Evolutionary conservation across 1,140 invertebrate genomes (phyloP), one percentile per base, ranked within the genome.

Genomic region (Sarcophaga peregrina): DNA sequence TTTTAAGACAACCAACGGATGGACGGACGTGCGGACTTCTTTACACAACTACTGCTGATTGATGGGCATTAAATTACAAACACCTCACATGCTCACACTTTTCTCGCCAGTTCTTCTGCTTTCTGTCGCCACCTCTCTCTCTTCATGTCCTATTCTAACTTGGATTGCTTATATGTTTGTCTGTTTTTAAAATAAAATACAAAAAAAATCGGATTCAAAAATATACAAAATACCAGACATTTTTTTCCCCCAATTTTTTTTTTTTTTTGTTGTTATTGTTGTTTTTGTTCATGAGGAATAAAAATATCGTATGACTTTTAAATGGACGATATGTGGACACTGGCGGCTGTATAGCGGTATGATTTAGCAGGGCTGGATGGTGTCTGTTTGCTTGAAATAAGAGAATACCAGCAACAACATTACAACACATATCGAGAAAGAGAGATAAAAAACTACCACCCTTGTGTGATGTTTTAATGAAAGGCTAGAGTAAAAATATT

Each of bases 1-100:
- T 46, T 75, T 75, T 74, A 46, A n/a, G n/a, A 20, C 37, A 74
- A 45, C 37, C 72, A 74, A 45, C 10, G 25, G 10, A 46, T 48
- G 45, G 9, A 15, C 58, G 15, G 74, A 76, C 74, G 11, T 46
- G 4, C n/a, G 20, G 58, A 17, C 25, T 25, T 25, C 20, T 11
- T 25, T 25, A 37, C 7, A 62, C 25, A 15, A 48, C 74, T 48
- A 50, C 47, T 50, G 47, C 74, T 76, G 74, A 76, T 76, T 76
- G 74, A 76, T 76, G 17, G 74, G 74, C 74, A 76, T 76, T 76
- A 76, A 76, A 76, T 76, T 76, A 76, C 74, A 48, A 76, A 76
- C 74, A 76, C 74, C 74, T 76, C 15, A n/a, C n/a, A 58, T 58
- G n/a, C 54, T 58, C 54, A 58, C 54, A 58, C 54, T 13, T n/a